Conservation (phyloP, 2,797 vertebrate species). For the Champsocephalus esox region DNA sequence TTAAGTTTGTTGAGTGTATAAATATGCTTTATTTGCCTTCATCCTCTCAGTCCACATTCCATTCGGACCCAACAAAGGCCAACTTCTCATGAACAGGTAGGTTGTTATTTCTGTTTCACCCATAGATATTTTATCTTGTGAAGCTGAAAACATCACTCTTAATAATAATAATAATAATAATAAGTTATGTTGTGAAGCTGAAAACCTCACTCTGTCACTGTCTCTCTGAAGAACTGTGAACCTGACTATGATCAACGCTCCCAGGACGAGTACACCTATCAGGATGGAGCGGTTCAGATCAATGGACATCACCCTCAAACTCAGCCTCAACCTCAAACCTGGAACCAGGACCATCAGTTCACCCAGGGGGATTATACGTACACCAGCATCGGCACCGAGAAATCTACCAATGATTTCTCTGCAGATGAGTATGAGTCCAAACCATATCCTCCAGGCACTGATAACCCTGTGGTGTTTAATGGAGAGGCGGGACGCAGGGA, state of each 20-base stretch:
- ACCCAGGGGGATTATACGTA: slow-evolving; percentile 75
- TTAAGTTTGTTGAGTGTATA: not conserved
- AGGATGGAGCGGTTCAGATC: slow-evolving; percentile 62
- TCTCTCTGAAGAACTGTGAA: slow-evolving; percentile 73
- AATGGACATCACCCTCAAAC: slow-evolving; percentile 69
- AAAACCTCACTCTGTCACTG: slow-evolving; percentile 12
- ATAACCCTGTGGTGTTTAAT: slow-evolving; percentile 82
- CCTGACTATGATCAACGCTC: slow-evolving; percentile 69
- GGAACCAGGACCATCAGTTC: slow-evolving; percentile 82
- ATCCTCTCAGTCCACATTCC: slow-evolving; percentile 75
- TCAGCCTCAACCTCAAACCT: slow-evolving; percentile 77
- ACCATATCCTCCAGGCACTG: slow-evolving; percentile 73
- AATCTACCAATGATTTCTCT: slow-evolving; percentile 74
- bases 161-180: no score
- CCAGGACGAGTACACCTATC: slow-evolving; percentile 77
- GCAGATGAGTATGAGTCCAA: slow-evolving; percentile 81
- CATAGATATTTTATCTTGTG: not conserved
- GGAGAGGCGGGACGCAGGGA: slow-evolving; percentile 73
- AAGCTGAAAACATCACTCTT: not conserved
- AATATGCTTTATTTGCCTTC: not conserved
- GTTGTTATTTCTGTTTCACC: slow-evolving; percentile 6
- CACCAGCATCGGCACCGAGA: slow-evolving; percentile 72
- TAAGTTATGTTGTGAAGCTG: not conserved
- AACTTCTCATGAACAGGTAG: slow-evolving; percentile 81
- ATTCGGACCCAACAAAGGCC: slow-evolving; percentile 79